Evolutionary conservation across 1,140 invertebrate genomes (phyloP).

Genomic region (Chymomyza costata): DNA sequence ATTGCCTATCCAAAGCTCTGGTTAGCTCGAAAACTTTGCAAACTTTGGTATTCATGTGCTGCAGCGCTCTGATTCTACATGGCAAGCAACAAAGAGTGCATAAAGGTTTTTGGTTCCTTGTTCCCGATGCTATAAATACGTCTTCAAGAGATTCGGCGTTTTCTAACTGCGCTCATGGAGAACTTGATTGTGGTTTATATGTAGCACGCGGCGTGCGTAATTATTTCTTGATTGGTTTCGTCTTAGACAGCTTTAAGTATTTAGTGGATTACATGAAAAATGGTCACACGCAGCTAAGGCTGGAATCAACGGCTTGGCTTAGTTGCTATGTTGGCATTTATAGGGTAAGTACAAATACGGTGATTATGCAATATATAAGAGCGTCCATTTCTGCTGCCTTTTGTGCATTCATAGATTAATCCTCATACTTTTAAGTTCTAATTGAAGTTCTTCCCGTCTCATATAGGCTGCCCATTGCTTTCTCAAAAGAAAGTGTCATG

Average conservation of each 20-base stretch:
- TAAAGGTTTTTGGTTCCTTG: constrained; percentile 51
- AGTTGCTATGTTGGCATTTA: constrained; percentile 47
- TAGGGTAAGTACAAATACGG: constrained; percentile 29
- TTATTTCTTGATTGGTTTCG: constrained; percentile 39
- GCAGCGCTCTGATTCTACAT: constrained; percentile 39
- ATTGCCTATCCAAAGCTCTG: constrained; percentile 20
- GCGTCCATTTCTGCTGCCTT: neutral
- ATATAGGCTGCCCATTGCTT: constrained; percentile 29
- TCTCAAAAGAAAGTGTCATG: constrained; percentile 6
- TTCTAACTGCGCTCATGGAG: neutral
- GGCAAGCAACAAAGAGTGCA: constrained; percentile 27
- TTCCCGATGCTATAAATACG: constrained; percentile 15
- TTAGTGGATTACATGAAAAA: constrained; percentile 17
- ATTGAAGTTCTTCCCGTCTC: neutral
- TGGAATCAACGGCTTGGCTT: constrained; percentile 35
- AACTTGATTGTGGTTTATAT: constrained; percentile 6
- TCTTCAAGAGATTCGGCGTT: neutral
- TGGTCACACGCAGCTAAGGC: constrained; percentile 15
- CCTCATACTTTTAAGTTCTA: no score
- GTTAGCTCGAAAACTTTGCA: constrained; percentile 22
- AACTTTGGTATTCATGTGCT: constrained; percentile 41
- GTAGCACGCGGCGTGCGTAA: constrained; percentile 35
- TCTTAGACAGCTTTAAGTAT: constrained; percentile 40
- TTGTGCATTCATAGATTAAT: neutral
- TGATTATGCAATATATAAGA: neutral